Evolutionary conservation across 2,888 invertebrate species (phyloP).

Genomic region (Bhutanitis thaidina): DNA sequence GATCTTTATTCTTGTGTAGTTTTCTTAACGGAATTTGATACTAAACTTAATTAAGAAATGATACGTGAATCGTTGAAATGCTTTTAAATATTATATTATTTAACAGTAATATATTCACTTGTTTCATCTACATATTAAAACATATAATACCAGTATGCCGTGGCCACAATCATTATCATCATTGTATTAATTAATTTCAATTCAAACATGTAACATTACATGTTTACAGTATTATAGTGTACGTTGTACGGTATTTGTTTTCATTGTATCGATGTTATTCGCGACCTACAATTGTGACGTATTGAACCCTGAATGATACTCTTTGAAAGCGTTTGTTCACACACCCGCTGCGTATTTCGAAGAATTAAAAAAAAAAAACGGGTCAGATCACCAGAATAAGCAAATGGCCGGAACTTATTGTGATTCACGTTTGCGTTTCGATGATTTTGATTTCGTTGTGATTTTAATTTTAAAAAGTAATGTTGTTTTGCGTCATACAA

Average conservation of each 20-base stretch:
- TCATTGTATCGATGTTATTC: background rate
- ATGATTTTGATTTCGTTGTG: constrained; percentile 30
- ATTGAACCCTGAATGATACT: constrained; percentile 13
- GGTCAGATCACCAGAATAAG: constrained; percentile 51
- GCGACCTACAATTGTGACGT: constrained; percentile 3
- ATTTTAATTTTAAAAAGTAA: background rate
- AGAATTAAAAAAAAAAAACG: constrained; percentile 42
- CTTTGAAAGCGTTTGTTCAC: constrained; percentile 20
- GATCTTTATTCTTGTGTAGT: no score
- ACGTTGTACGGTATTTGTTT: background rate
- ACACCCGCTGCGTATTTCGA: constrained; percentile 36
- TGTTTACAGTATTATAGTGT: constrained; percentile 20
- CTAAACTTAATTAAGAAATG: no score
- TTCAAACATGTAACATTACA: no score
- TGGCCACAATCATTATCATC: no score
- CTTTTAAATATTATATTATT: no score
- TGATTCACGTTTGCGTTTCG: constrained; percentile 52
- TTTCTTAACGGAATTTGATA: no score
- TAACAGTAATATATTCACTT: no score
- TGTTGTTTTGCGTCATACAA: no score
- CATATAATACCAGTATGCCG: no score
- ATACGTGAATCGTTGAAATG: no score
- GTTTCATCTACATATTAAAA: no score
- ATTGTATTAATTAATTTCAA: no score
- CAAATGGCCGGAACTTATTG: constrained; percentile 47